Conservation (phyloP, 2,888 invertebrate genomes). For the Leucoma salicis region DNA sequence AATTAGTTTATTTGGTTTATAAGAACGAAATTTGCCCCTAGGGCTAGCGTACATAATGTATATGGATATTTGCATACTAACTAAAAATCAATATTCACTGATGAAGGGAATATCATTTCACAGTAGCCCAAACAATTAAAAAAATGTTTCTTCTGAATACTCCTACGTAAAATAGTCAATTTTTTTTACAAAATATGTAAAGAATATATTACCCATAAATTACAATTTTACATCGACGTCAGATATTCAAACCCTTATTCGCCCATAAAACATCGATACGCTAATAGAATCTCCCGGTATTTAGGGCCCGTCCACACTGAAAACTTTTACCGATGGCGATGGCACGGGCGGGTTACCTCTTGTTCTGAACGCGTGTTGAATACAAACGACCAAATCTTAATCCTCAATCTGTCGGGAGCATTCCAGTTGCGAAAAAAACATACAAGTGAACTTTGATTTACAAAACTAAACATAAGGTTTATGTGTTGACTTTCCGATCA, state of each 20-base stretch:
- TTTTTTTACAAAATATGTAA: no score
- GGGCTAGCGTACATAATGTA: no score
- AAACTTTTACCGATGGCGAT: slow-evolving; percentile 44
- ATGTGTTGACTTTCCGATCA: slow-evolving; percentile 8
- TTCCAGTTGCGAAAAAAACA: slow-evolving; percentile 49
- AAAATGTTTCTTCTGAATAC: no score
- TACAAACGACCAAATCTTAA: slow-evolving; percentile 70
- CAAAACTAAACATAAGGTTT: slow-evolving; percentile 18
- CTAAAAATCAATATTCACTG: no score
- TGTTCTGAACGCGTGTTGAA: slow-evolving; percentile 47
- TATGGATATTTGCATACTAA: no score
- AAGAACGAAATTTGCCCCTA: no score
- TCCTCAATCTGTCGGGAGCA: slow-evolving; percentile 67
- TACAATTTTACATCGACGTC: slow-evolving; percentile 32
- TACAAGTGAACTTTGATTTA: slow-evolving; percentile 64
- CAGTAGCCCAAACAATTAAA: no score
- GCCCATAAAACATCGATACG: slow-evolving; percentile 43
- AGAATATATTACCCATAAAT: slow-evolving; percentile 23
- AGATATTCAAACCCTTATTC: slow-evolving; percentile 35
- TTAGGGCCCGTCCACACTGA: slow-evolving; percentile 53
- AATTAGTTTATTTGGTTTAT: no score
- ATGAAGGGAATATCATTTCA: no score
- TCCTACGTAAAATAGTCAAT: no score
- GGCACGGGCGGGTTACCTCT: slow-evolving; percentile 41
- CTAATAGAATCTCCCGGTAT: slow-evolving; percentile 62